Conservation (phyloP, 1,140 invertebrate genomes). For the Octopus bimaculoides region DNA sequence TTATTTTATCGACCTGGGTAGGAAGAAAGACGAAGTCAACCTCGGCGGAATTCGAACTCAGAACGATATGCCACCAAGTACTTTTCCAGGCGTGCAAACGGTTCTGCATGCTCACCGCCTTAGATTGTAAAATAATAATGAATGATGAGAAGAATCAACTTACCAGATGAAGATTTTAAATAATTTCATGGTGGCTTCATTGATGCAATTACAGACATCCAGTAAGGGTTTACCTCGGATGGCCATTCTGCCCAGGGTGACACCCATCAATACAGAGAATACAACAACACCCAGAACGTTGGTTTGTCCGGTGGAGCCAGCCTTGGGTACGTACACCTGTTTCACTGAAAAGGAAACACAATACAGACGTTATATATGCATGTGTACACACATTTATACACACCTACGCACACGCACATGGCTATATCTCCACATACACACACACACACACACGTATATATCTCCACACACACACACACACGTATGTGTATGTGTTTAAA, state of each 20-base stretch:
- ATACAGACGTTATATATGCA: background rate
- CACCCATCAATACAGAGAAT: conserved; percentile 61
- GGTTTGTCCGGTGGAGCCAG: conserved; percentile 34
- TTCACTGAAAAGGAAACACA: background rate
- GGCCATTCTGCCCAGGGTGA: conserved; percentile 58
- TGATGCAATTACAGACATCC: conserved; percentile 58
- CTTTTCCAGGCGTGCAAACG: too few species aligned
- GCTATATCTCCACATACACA: background rate
- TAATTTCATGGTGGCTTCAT: conserved; percentile 60
- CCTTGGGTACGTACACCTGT: conserved; percentile 8
- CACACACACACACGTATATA: background rate
- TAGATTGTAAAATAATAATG: too few species aligned
- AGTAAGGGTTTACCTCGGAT: conserved; percentile 57
- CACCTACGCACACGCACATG: background rate
- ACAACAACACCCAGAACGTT: conserved; percentile 60
- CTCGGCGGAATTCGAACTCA: too few species aligned
- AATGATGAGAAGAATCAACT: background rate
- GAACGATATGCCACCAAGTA: too few species aligned
- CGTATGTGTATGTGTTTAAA: background rate
- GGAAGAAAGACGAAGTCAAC: too few species aligned
- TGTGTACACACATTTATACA: background rate
- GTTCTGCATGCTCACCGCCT: too few species aligned
- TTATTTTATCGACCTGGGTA: too few species aligned
- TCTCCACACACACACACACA: conserved; percentile 11
- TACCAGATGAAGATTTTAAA: conserved; percentile 56